A percentile compares a stretch with the other conserved stretches of the same genome.
phyloP scores from a whole-genome alignment of 2,888 invertebrate species.

The Osedax fenrisi region DNA sequence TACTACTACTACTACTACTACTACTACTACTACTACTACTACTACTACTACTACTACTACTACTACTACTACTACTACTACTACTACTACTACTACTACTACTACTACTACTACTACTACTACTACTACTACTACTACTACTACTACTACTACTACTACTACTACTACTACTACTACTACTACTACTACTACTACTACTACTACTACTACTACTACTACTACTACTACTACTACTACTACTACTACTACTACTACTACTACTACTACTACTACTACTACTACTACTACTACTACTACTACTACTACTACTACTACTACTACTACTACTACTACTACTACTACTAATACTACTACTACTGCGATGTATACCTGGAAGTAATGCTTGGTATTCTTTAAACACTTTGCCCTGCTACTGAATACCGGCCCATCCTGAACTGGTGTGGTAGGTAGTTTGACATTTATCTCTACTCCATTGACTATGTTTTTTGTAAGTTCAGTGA shows the following conservation, averaged over 20 bases:
- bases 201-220: constrained; percentile 2
- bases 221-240: neutral
- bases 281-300: neutral
- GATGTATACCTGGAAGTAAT: no score
- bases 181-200: neutral
- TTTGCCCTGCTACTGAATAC: no score
- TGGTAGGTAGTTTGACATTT: no score
- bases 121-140: no score
- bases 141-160: neutral
- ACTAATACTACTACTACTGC: no score
- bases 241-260: neutral
- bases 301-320: constrained; percentile 2
- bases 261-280: neutral
- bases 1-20: constrained; percentile 2
- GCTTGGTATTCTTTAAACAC: no score
- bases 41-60: neutral
- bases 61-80: neutral
- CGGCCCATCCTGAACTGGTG: no score
- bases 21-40: neutral
- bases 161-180: constrained; percentile 2
- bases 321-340: constrained; percentile 2
- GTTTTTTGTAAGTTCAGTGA: no score
- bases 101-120: neutral
- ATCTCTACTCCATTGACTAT: no score
- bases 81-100: neutral